phyloP scores from a whole-genome alignment of 2,888 invertebrate genomes.

The Leucania comma region DNA sequence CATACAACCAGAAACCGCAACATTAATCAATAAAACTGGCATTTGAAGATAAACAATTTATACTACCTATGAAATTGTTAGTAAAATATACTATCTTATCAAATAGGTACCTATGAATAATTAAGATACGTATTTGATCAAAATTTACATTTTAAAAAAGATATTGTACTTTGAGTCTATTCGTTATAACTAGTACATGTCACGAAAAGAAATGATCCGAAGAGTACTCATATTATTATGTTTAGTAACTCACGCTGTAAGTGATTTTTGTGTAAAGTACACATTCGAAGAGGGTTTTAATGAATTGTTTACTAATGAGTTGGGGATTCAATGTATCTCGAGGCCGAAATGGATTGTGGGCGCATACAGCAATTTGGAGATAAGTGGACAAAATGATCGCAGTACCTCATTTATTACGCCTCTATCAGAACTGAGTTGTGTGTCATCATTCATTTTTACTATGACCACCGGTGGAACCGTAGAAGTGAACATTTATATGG shows the following conservation, averaged over 20 bases:
- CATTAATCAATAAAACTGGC: not conserved
- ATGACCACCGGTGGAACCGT: conserved; percentile 18
- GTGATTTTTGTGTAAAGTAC: conserved; percentile 69
- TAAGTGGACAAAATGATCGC: conserved; percentile 57
- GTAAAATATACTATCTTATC: conserved; percentile 39
- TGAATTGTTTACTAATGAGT: conserved; percentile 66
- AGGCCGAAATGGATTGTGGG: conserved; percentile 65
- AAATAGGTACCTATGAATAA: conserved; percentile 33
- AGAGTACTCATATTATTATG: conserved; percentile 49
- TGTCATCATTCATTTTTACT: conserved; percentile 21
- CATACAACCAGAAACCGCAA: conserved; percentile 16
- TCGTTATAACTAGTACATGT: conserved; percentile 49
- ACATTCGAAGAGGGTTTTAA: conserved; percentile 71
- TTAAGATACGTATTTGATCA: conserved; percentile 59
- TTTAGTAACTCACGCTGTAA: conserved; percentile 54
- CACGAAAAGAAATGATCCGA: conserved; percentile 53
- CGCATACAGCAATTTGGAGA: conserved; percentile 28
- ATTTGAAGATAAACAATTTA: conserved; percentile 29
- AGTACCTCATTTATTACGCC: conserved; percentile 71
- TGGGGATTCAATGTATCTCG: conserved; percentile 54
- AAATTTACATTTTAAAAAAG: conserved; percentile 54
- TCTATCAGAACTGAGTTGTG: conserved; percentile 19
- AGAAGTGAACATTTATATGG: conserved; percentile 36
- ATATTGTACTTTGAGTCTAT: conserved; percentile 47
- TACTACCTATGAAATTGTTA: conserved; percentile 28